Evolutionary conservation across 2,113 vertebrate species (phyloP), one percentile per base, ranked within the genome.

Genomic region (Halichoerus grypus): DNA sequence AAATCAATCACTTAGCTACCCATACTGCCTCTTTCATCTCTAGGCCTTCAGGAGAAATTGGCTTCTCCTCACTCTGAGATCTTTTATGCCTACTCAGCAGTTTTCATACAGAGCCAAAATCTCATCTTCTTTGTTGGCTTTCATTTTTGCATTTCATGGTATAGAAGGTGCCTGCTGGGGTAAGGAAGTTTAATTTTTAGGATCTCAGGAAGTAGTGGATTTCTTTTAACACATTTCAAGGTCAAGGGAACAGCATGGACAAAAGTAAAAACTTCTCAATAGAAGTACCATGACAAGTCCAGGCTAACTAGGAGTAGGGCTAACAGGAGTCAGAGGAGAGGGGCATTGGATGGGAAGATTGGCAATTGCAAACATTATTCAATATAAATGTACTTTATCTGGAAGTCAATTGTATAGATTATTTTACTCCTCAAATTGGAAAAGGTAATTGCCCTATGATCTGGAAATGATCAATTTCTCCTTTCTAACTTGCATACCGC

Each of bases 401-500:
- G 46, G 24, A 94, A 91, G 65, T 59, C 12, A 18, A 76, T 91
- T 65, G 53, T 53, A 82, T 13, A 39, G 57, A 65, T 69, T 76
- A 8, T 26, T 72, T 93, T 79, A 49, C 33, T 96, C 4, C 63
- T 46, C 85, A 82, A n/a, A 53, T 31, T 86, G 46, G 88, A 87
- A 95, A 92, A 55, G 33, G 69, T 69, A 92, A 91, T 88, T 79
- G 89, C 14, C n/a, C 77, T 95, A 7, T 77, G 33, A 88, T 88
- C 71, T 49, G 21, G n/a, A 85, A 97, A 84, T 81, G 49, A 67
- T 21, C 59, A n/a, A 51, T 74, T 65, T 11, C 59, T 22, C 49
- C 49, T 72, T 85, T 85, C 22, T 22, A 85, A 55, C 2, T 39
- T 74, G 28, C 3, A 71, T 22, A 46, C 6, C 36, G 5, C 2